These are phyloP conservation scores for Mimachlamys varia DNA, from an alignment of 2,888 invertebrate species.

Conservation along the genomic window DNA sequence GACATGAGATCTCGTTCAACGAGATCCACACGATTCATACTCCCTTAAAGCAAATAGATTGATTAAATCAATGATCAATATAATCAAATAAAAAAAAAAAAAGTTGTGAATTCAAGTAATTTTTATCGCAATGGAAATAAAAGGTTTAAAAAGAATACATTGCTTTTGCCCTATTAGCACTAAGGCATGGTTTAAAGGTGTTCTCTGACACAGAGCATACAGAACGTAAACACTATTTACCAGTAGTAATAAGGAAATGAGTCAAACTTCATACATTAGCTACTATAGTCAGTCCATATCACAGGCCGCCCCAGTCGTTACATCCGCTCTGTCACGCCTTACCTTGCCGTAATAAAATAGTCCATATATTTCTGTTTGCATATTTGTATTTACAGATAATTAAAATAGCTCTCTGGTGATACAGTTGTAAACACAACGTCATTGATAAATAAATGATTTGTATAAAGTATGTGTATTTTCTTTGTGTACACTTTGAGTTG, in stretches of 20 bases:
- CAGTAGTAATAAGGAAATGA: background rate
- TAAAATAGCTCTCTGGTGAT: background rate
- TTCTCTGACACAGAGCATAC: background rate
- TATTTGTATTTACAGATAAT: constrained; percentile 26
- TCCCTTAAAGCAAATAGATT: background rate
- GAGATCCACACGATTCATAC: background rate
- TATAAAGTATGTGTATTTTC: background rate
- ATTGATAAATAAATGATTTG: background rate
- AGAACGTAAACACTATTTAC: background rate
- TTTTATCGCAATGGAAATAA: too few relatives aligned
- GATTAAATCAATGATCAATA: background rate
- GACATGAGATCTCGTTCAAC: background rate
- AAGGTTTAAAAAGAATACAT: background rate
- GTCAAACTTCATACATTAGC: background rate
- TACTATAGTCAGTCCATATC: background rate
- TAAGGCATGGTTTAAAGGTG: background rate
- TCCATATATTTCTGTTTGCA: constrained; percentile 17
- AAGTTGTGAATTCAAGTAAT: background rate
- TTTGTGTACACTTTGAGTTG: background rate
- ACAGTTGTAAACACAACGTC: background rate
- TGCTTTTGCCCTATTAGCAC: too few relatives aligned
- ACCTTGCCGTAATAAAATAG: background rate
- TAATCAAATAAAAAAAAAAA: background rate
- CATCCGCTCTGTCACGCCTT: background rate
- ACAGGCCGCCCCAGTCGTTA: background rate